phyloP scores from a whole-genome alignment of 2,113 vertebrate species.

The Apodemus speciosus region DNA sequence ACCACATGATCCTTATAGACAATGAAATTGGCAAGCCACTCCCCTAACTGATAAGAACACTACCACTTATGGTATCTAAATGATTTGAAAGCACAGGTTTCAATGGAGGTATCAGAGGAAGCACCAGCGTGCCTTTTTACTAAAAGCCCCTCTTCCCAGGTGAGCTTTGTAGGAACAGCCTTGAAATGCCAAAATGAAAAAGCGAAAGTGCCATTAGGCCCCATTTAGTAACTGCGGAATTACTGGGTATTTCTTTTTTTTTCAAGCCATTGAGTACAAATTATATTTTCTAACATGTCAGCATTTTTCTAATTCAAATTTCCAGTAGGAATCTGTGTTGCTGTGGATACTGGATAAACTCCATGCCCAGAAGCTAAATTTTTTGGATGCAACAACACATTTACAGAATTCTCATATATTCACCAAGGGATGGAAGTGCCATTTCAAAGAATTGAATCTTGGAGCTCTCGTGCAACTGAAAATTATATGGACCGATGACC shows the following conservation, averaged over 20 bases:
- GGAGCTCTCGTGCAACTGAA: slow-evolving; percentile 59
- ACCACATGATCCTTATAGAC: not conserved
- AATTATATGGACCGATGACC: slow-evolving; percentile 66
- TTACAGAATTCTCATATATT: slow-evolving; percentile 72
- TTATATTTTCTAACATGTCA: slow-evolving; percentile 83
- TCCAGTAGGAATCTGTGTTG: slow-evolving; percentile 82
- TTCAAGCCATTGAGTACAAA: slow-evolving; percentile 80
- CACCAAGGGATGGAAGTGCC: slow-evolving; percentile 63
- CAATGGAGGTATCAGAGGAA: slow-evolving; percentile 32
- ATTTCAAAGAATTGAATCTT: slow-evolving; percentile 69
- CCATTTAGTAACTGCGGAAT: slow-evolving; percentile 67
- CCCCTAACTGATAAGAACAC: not conserved
- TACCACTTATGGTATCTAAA: not conserved
- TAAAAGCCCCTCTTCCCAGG: slow-evolving; percentile 61
- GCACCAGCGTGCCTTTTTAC: slow-evolving; percentile 5
- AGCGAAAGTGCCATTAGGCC: slow-evolving; percentile 66
- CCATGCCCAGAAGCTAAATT: slow-evolving; percentile 75
- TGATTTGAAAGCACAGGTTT: slow-evolving; percentile 32
- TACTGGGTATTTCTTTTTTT: slow-evolving; percentile 51
- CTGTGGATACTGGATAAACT: slow-evolving; percentile 76
- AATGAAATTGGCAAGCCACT: not conserved
- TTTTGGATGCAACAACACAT: slow-evolving; percentile 71
- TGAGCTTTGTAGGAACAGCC: slow-evolving; percentile 60
- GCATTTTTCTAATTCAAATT: slow-evolving; percentile 83
- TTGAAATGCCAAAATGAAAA: slow-evolving; percentile 68